Percentiles rank a stretch among this genome's conserved stretches.
These are phyloP conservation scores for Apodemia duryi DNA, from an alignment of 2,888 invertebrate species.

Conservation along the genomic window DNA sequence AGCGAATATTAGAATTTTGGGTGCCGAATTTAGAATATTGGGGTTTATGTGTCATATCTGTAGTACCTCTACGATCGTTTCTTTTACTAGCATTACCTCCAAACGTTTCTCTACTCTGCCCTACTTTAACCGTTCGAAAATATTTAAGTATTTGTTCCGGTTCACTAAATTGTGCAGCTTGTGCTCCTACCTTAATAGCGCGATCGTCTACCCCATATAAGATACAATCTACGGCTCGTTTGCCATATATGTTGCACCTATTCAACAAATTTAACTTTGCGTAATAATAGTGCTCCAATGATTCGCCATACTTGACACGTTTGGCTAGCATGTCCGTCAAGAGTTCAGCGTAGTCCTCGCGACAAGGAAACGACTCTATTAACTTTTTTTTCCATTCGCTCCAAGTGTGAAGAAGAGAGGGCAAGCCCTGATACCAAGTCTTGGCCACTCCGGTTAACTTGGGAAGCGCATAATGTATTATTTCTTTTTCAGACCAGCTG, in stretches of 20 bases:
- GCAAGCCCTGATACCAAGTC: constrained; percentile 30
- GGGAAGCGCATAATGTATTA: constrained; percentile 27
- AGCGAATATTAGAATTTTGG: background rate
- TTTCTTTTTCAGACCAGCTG: constrained; percentile 21
- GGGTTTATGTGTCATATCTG: background rate
- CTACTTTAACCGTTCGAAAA: constrained; percentile 24
- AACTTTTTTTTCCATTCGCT: constrained; percentile 29
- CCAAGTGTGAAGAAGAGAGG: constrained; percentile 25
- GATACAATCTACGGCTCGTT: constrained; percentile 28
- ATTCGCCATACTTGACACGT: constrained; percentile 25
- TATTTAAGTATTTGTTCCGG: constrained; percentile 26
- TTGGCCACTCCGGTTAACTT: constrained; percentile 29
- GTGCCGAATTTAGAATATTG: background rate
- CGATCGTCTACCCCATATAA: constrained; percentile 25
- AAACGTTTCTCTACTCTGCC: background rate
- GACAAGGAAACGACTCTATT: constrained; percentile 26
- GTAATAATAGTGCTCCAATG: constrained; percentile 29
- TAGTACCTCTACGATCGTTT: background rate
- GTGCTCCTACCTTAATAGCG: constrained; percentile 26
- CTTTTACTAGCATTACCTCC: too few relatives aligned
- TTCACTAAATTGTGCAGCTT: constrained; percentile 25
- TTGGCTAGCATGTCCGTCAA: constrained; percentile 28
- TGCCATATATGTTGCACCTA: constrained; percentile 26
- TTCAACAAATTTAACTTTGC: constrained; percentile 25
- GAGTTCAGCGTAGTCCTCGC: constrained; percentile 10